Percentiles rank a stretch among this genome's conserved stretches.
Conservation (phyloP, 2,113 vertebrate genomes). For the Astur gentilis region DNA sequence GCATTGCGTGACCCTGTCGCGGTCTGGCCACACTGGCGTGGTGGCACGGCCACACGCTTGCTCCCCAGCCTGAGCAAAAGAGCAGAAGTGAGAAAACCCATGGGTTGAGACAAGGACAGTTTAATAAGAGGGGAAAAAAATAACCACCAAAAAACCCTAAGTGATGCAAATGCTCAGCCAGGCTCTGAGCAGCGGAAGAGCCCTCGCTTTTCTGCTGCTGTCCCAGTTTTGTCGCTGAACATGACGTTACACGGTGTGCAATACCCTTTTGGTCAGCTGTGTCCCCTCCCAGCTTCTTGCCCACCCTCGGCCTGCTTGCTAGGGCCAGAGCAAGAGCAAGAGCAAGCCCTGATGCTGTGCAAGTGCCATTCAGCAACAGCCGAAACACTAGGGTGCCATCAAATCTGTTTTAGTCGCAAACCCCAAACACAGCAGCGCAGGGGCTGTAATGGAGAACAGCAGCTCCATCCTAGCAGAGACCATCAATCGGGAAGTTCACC, state of each 20-base stretch:
- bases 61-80: not conserved
- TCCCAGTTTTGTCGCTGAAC: rapidly evolving
- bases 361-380: rapidly evolving
- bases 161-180: not conserved
- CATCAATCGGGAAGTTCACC: not conserved
- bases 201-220: not conserved
- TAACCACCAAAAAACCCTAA: rapidly evolving
- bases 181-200: not conserved
- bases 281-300: not conserved
- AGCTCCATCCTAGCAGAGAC: not conserved
- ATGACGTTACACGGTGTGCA: rapidly evolving
- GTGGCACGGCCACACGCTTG: rapidly evolving
- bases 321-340: not conserved
- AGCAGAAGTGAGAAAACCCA: not conserved
- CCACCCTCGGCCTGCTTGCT: not conserved
- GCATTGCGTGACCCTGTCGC: rapidly evolving
- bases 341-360: rapidly evolving
- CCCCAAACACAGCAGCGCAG: rapidly evolving
- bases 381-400: rapidly evolving
- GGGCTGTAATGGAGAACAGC: rapidly evolving
- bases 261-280: rapidly evolving
- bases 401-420: not conserved
- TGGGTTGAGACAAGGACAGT: rapidly evolving
- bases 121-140: not conserved
- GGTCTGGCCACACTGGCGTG: rapidly evolving